A percentile compares a stretch with the other conserved stretches of the same genome.
phyloP scores from a whole-genome alignment of 2,888 invertebrate genomes.

The Ferrisia virgata region DNA sequence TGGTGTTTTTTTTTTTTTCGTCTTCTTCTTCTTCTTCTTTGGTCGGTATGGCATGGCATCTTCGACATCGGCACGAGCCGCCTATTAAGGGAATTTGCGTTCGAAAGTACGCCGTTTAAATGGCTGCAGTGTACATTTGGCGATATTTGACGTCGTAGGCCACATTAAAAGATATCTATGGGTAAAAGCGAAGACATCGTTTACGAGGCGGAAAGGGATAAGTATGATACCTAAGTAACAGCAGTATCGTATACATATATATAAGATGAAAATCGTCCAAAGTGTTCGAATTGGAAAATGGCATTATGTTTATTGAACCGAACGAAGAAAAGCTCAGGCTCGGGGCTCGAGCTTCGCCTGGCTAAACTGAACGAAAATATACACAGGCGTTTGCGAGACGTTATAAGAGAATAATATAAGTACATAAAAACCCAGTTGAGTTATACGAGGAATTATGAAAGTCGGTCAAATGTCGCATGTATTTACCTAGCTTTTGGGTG shows the following conservation, averaged over 20 bases:
- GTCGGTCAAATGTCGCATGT: conserved; percentile 16
- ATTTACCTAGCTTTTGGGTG: neutral
- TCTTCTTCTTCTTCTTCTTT: too few relatives aligned
- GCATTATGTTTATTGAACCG: neutral
- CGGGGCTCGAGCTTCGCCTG: too few relatives aligned
- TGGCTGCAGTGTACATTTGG: neutral
- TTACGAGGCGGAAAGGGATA: neutral
- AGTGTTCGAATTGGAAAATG: neutral
- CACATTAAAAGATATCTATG: conserved; percentile 1
- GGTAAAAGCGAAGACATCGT: neutral
- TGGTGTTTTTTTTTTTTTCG: neutral
- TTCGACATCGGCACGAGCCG: conserved; percentile 30
- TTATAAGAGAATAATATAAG: too few relatives aligned
- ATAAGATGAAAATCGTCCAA: neutral
- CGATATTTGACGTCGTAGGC: conserved; percentile 11
- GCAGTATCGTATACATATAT: neutral
- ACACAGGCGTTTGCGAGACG: too few relatives aligned
- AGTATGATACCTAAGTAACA: neutral
- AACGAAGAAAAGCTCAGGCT: neutral
- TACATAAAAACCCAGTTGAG: neutral
- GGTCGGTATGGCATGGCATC: too few relatives aligned
- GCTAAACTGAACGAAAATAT: too few relatives aligned
- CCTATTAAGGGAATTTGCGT: conserved; percentile 16
- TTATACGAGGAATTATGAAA: neutral
- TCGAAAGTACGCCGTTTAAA: neutral